Conservation (phyloP, 1,140 invertebrate genomes). For the Sinella curviseta region DNA sequence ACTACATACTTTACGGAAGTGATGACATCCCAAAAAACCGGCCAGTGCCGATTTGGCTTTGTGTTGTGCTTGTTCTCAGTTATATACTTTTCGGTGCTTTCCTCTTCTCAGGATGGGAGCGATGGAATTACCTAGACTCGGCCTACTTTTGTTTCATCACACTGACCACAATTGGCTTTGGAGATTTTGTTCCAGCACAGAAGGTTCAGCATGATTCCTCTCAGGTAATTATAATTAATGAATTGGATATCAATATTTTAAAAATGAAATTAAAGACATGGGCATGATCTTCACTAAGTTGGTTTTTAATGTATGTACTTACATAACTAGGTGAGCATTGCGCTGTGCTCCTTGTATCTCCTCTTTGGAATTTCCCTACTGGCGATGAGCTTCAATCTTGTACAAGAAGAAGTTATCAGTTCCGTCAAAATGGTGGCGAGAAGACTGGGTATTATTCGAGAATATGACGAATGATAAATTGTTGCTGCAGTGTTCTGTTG, state of each 20-base stretch:
- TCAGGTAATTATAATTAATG: background rate
- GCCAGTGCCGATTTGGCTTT: slow-evolving; percentile 65
- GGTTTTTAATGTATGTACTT: background rate
- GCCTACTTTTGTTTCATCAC: slow-evolving; percentile 96
- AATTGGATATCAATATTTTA: background rate
- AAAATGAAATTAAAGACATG: background rate
- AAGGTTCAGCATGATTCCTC: slow-evolving; percentile 58
- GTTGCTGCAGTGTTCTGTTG: too few species aligned
- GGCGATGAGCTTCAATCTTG: slow-evolving; percentile 98
- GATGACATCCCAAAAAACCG: slow-evolving; percentile 37
- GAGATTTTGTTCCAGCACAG: slow-evolving; percentile 88
- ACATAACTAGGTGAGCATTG: slow-evolving; percentile 68
- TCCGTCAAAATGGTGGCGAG: slow-evolving; percentile 75
- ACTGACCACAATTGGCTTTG: slow-evolving; percentile 89
- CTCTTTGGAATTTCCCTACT: slow-evolving; percentile 94
- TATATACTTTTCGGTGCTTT: slow-evolving; percentile 72
- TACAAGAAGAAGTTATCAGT: slow-evolving; percentile 71
- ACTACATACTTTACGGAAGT: slow-evolving; percentile 18
- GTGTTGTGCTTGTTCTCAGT: slow-evolving; percentile 78
- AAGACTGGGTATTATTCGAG: slow-evolving; percentile 79
- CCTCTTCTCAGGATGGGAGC: slow-evolving; percentile 75
- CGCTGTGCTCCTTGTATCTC: slow-evolving; percentile 89
- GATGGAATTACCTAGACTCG: slow-evolving; percentile 83
- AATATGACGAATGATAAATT: slow-evolving; percentile 58
- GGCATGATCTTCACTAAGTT: background rate